Evolutionary conservation across 2,113 vertebrate species (phyloP).

Genomic region (Arvicanthis niloticus): DNA sequence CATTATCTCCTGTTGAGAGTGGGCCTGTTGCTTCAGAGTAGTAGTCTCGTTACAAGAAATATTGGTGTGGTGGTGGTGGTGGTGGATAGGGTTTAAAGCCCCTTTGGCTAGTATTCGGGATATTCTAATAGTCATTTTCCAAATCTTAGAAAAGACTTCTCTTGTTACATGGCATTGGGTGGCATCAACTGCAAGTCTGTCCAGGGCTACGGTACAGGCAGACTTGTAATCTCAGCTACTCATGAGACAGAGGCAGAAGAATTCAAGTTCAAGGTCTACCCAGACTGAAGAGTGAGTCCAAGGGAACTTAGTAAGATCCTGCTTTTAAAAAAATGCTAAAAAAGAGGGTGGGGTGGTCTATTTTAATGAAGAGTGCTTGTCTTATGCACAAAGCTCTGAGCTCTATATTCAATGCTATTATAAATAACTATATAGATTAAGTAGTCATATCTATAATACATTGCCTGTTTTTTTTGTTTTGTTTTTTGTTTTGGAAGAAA

Average conservation of each 20-base stretch:
- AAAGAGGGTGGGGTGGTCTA: background rate
- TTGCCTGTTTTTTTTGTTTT: slow-evolving; percentile 30
- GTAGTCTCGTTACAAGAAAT: background rate
- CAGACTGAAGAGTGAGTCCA: too few relatives aligned
- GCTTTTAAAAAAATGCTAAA: background rate
- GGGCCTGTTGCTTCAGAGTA: background rate
- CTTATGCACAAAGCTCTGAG: background rate
- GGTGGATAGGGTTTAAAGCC: background rate
- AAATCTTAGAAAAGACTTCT: background rate
- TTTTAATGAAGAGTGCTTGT: background rate
- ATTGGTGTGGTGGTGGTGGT: background rate
- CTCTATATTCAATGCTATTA: background rate
- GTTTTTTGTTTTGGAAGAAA: slow-evolving; percentile 42
- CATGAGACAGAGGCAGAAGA: background rate
- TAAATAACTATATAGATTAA: background rate
- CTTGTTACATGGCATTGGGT: background rate
- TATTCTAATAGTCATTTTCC: background rate
- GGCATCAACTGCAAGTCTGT: background rate
- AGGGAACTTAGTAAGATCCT: background rate
- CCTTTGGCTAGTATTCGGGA: background rate
- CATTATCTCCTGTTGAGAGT: background rate
- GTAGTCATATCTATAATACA: background rate
- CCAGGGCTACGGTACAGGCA: background rate
- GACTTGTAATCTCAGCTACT: background rate
- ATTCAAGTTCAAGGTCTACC: background rate